These are phyloP conservation scores for Glaucidium brasilianum DNA, from an alignment of 2,113 vertebrate genomes.

Conservation along the genomic window DNA sequence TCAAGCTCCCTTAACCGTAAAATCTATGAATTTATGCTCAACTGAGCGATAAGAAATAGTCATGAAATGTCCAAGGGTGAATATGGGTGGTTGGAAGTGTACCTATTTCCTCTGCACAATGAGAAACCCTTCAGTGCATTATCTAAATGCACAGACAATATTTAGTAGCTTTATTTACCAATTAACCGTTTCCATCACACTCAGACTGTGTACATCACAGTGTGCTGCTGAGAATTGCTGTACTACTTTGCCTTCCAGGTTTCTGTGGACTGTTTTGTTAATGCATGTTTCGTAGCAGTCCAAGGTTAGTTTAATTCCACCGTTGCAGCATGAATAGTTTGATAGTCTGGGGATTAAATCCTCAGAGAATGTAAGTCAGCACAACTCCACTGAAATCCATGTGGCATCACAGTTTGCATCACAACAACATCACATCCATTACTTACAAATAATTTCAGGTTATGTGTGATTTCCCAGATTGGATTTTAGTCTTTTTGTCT, in stretches of 20 bases:
- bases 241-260: not conserved
- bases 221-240: not conserved
- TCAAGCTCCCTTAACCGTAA: slow-evolving; percentile 90
- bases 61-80: slow-evolving; percentile 69
- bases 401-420: not conserved
- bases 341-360: slow-evolving; percentile 29
- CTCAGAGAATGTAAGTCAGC: not conserved
- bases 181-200: slow-evolving; percentile 23
- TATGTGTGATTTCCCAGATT: slow-evolving; percentile 29
- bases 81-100: slow-evolving; percentile 41
- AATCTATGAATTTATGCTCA: slow-evolving; percentile 93
- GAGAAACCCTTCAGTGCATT: slow-evolving; percentile 22
- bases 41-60: slow-evolving; percentile 71
- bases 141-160: slow-evolving; percentile 29
- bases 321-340: not conserved
- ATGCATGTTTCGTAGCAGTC: not conserved
- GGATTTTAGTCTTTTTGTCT: not conserved
- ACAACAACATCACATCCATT: slow-evolving; percentile 1
- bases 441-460: slow-evolving; percentile 61
- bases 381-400: not conserved
- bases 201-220: not conserved
- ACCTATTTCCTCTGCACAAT: slow-evolving; percentile 18
- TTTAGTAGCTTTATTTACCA: slow-evolving; percentile 55
- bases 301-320: not conserved
- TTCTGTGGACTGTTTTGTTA: not conserved